These are phyloP conservation scores for Agelas oroides DNA, from an alignment of 37 sponge, comb jelly and placozoan genomes.

Conservation along the genomic window DNA sequence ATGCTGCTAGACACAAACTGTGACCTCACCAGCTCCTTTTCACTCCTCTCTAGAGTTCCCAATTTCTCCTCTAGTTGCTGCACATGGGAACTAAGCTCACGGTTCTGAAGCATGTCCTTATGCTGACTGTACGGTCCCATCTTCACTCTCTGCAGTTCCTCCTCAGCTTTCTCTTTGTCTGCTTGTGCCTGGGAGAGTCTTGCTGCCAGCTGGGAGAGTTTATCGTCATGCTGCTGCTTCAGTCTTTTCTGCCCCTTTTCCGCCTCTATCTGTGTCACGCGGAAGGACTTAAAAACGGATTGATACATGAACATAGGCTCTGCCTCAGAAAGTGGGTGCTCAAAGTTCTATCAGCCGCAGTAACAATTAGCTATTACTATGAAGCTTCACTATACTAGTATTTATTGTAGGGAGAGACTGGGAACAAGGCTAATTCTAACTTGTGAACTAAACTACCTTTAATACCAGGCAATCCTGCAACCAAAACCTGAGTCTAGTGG, in stretches of 20 bases:
- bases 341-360: too few species aligned
- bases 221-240: constrained; percentile 40
- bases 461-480: too few species aligned
- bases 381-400: too few species aligned
- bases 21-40: constrained; percentile 51
- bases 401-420: too few species aligned
- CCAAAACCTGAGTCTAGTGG: too few species aligned
- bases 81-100: constrained; percentile 62
- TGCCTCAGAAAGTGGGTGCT: too few species aligned
- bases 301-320: too few species aligned
- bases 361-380: too few species aligned
- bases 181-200: constrained; percentile 2
- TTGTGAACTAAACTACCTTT: too few species aligned
- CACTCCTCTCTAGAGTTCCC: constrained; percentile 14
- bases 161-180: constrained; percentile 65
- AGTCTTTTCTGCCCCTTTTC: constrained; percentile 18
- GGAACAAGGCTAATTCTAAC: too few species aligned
- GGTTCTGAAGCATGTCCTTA: constrained; percentile 58
- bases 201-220: constrained; percentile 11
- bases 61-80: constrained; percentile 46
- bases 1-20: too few species aligned
- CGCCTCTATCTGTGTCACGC: constrained; percentile 63
- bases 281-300: too few species aligned
- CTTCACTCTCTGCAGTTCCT: constrained; percentile 52
- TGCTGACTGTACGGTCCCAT: constrained; percentile 9